Evolutionary conservation across 2,113 vertebrate genomes (phyloP).

Genomic region (Siniperca chuatsi): DNA sequence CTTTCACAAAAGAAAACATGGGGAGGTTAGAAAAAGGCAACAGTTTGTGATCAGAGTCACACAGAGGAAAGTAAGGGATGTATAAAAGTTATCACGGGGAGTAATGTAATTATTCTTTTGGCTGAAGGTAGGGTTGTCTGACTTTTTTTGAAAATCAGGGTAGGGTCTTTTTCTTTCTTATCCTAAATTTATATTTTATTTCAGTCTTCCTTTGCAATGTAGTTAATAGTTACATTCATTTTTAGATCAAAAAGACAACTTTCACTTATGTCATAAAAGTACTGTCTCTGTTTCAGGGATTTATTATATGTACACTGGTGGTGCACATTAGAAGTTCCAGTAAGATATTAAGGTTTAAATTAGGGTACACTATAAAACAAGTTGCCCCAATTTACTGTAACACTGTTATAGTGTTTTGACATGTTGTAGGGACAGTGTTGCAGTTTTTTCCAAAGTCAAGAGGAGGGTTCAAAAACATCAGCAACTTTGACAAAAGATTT

Average conservation of each 20-base stretch:
- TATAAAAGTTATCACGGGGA: neutral
- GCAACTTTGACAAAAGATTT: neutral
- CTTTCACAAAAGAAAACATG: neutral
- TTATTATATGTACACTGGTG: neutral
- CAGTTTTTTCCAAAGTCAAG: neutral
- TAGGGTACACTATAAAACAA: neutral
- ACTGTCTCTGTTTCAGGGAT: neutral
- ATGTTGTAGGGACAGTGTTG: neutral
- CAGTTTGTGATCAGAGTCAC: neutral
- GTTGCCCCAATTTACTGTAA: neutral
- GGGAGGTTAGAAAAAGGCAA: neutral
- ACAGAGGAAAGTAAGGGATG: neutral
- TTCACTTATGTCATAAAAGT: neutral
- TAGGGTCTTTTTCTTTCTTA: neutral
- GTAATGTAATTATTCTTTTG: neutral
- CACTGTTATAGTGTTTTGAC: neutral
- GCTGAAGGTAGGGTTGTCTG: neutral
- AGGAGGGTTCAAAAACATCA: neutral
- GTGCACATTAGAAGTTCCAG: neutral
- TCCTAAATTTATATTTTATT: neutral
- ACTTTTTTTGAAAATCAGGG: neutral
- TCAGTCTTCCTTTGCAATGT: neutral
- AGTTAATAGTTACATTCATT: neutral
- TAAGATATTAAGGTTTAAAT: neutral
- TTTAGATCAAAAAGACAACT: neutral